Evolutionary conservation across 1,140 invertebrate genomes (phyloP).

Genomic region (Zeugodacus cucurbitae): DNA sequence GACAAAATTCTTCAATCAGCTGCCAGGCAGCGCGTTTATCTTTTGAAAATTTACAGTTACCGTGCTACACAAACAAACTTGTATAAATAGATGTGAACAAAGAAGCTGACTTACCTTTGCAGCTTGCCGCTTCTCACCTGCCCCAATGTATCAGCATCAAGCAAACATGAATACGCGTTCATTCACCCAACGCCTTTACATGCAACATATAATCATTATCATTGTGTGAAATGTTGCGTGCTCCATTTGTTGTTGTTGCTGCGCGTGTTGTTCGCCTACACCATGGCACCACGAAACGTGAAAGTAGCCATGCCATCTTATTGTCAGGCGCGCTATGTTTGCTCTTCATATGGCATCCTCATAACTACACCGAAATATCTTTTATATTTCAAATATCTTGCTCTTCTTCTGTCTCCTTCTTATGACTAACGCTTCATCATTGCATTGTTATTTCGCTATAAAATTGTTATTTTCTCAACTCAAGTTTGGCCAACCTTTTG

Average conservation of each 20-base stretch:
- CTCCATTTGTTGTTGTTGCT: no score
- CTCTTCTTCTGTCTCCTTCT: not conserved
- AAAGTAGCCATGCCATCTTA: not conserved
- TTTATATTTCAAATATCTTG: not conserved
- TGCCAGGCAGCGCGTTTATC: not conserved
- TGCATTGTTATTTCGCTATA: not conserved
- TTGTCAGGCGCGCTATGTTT: not conserved
- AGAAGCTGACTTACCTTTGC: not conserved
- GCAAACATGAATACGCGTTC: not conserved
- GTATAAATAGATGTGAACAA: not conserved
- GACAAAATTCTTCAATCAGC: conserved; percentile 1
- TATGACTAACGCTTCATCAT: not conserved
- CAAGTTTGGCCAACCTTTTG: not conserved
- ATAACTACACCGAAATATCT: not conserved
- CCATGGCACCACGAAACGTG: not conserved
- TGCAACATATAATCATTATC: not conserved
- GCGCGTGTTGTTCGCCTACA: not conserved
- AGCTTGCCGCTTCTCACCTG: not conserved
- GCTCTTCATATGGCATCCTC: not conserved
- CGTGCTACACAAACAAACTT: not conserved
- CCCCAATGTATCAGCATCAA: not conserved
- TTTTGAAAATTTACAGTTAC: not conserved
- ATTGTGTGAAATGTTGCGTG: not conserved
- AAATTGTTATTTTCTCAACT: not conserved
- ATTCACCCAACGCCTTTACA: not conserved